Evolutionary conservation across 2,888 invertebrate species (phyloP), one percentile per base, ranked within the genome.

Genomic region (Drosophila paranaensis): DNA sequence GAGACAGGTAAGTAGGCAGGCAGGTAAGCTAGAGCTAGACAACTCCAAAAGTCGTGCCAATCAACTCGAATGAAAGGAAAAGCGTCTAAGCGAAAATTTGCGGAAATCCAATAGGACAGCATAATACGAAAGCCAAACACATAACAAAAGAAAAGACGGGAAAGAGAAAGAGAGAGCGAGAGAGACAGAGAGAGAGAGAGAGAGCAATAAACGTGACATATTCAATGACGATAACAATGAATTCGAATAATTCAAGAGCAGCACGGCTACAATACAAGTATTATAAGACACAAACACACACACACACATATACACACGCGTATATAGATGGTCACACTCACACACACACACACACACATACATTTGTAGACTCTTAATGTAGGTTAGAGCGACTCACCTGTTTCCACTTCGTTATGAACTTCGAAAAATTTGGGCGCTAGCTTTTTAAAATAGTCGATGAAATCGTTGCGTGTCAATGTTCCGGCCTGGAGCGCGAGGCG

Each of bases 371-470:
- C 37, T 46, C 51, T 54, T 20, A 6, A 40, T 43, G 9, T 64
- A 20, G 61, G 30, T 54, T 60, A 55, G 35, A 20, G 46, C 16
- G 16, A 58, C 92, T 92, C 79, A 93, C 93, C 92, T 82, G 90
- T 82, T 68, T 91, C 91, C 60, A 77, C 75, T 54, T 90, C 90
- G 60, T 88, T 89, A 79, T 91, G 90, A 74, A 91, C 90, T 64
- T 90, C 91, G 53, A 92, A 92, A 81, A 90, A 93, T 71, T 92
- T 92, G 64, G 92, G 90, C 30, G 93, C 83, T 73, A 91, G 84
- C 61, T 87, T 89, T 73, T 91, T 91, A 80, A 93, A 92, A 73
- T 90, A 92, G 14, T 91, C 91, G 20, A 91, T 88, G 50, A 93
- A 88, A 71, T 93, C 92, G 48, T 79, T 85, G 67, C 89, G 84